These are phyloP conservation scores for Aix galericulata DNA, from an alignment of 2,113 vertebrate species.

Conservation along the genomic window DNA sequence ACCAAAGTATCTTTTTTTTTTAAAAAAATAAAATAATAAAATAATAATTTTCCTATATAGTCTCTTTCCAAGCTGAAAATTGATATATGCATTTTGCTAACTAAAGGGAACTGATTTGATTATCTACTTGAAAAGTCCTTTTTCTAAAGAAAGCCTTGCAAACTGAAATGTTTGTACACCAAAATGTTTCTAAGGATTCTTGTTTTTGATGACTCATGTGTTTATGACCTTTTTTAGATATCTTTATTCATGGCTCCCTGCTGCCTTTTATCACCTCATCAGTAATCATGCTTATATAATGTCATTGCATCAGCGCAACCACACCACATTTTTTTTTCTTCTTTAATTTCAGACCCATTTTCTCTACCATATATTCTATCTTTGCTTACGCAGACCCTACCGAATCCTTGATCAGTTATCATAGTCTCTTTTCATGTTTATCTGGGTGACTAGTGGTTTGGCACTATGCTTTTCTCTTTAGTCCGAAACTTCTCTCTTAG, in stretches of 20 bases:
- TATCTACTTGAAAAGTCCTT: neutral
- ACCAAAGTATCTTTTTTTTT: neutral
- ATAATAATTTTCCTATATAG: neutral
- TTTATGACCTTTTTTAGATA: conserved; percentile 18
- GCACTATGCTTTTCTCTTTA: neutral
- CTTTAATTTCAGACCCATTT: neutral
- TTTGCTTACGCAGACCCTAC: neutral
- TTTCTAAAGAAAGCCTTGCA: neutral
- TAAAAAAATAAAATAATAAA: neutral
- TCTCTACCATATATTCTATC: neutral
- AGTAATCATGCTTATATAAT: conserved; percentile 9
- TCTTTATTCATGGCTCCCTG: conserved; percentile 5
- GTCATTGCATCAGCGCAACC: neutral
- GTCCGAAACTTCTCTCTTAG: neutral
- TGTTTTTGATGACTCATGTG: conserved; percentile 8
- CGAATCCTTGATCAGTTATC: neutral
- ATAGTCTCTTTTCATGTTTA: neutral
- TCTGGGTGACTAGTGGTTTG: neutral
- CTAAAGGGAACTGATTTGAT: neutral
- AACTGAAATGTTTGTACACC: neutral
- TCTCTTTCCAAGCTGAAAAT: neutral
- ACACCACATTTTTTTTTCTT: neutral
- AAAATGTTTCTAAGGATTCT: conserved; percentile 7
- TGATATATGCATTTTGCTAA: neutral
- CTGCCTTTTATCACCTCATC: conserved; percentile 34